Evolutionary conservation across 2,113 vertebrate genomes (phyloP).

Genomic region (Uria aalge): DNA sequence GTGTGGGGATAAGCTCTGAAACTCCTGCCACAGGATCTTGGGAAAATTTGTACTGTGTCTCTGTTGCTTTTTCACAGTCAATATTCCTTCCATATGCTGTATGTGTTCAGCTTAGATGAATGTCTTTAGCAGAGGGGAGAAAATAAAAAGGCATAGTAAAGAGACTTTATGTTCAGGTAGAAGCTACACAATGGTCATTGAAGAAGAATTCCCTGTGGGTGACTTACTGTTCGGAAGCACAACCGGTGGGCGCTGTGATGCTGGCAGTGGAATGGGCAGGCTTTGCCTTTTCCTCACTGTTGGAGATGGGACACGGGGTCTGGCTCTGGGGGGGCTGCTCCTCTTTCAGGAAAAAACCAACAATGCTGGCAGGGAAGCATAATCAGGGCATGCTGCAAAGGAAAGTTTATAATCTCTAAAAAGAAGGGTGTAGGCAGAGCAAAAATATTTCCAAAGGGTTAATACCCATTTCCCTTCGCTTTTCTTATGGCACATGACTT

Average conservation of each 20-base stretch:
- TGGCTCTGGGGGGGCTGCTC: not conserved
- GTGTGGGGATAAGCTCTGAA: not conserved
- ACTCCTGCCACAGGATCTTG: not conserved
- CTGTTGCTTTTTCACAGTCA: not conserved
- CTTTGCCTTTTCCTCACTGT: not conserved
- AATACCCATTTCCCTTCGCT: not conserved
- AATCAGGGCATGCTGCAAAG: fast-evolving
- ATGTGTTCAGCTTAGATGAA: not conserved
- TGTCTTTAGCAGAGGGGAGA: not conserved
- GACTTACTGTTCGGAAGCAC: fast-evolving
- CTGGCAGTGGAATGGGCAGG: not conserved
- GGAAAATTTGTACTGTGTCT: not conserved
- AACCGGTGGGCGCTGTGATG: too few relatives aligned
- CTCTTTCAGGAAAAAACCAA: not conserved
- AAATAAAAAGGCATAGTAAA: not conserved
- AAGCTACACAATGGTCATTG: not conserved
- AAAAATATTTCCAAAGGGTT: not conserved
- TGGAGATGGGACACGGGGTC: not conserved
- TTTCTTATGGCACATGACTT: not conserved
- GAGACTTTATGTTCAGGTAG: not conserved
- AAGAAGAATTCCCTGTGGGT: not conserved
- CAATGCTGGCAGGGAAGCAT: not conserved
- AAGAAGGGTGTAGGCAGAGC: not conserved
- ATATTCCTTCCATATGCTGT: not conserved
- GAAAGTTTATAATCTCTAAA: not conserved